Conservation (phyloP, 2,113 vertebrate genomes). For the Pangasianodon hypophthalmus region DNA sequence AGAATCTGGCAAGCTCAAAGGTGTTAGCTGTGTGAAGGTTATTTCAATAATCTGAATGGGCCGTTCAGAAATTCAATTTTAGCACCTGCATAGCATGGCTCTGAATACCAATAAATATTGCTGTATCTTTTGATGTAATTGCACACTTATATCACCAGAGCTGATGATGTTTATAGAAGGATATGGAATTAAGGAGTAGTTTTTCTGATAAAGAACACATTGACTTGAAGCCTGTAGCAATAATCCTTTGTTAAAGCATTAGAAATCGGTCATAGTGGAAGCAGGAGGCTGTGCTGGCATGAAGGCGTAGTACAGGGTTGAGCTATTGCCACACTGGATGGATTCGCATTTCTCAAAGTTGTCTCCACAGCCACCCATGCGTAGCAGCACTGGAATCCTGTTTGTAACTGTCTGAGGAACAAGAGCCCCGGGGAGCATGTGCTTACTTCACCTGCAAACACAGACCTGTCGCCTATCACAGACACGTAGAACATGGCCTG, state of each 20-base stretch:
- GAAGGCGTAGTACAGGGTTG: conserved; percentile 53
- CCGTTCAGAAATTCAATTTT: not conserved
- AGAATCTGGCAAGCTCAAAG: not conserved
- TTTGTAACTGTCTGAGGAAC: conserved; percentile 74
- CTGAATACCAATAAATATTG: conserved; percentile 1
- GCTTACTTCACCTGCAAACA: conserved; percentile 68
- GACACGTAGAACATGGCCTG: conserved; percentile 48
- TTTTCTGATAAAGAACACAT: conserved; percentile 1
- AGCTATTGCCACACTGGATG: conserved; percentile 65
- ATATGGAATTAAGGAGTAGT: conserved; percentile 14
- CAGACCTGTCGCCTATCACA: conserved; percentile 62
- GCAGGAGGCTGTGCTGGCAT: conserved; percentile 47
- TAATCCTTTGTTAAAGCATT: conserved; percentile 25
- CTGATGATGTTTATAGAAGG: conserved; percentile 1
- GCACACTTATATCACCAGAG: not conserved
- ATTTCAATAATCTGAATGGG: not conserved
- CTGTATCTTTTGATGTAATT: not conserved
- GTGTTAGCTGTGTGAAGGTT: not conserved
- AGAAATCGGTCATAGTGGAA: conserved; percentile 42
- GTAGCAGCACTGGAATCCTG: conserved; percentile 66
- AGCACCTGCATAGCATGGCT: not conserved
- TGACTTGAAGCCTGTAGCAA: not conserved
- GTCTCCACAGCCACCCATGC: conserved; percentile 64
- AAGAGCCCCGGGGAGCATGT: conserved; percentile 63
- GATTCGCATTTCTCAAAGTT: conserved; percentile 69